Base-by-base conservation (phyloP, 2,888 invertebrate genomes). In the Calameuta pallipes region DNA sequence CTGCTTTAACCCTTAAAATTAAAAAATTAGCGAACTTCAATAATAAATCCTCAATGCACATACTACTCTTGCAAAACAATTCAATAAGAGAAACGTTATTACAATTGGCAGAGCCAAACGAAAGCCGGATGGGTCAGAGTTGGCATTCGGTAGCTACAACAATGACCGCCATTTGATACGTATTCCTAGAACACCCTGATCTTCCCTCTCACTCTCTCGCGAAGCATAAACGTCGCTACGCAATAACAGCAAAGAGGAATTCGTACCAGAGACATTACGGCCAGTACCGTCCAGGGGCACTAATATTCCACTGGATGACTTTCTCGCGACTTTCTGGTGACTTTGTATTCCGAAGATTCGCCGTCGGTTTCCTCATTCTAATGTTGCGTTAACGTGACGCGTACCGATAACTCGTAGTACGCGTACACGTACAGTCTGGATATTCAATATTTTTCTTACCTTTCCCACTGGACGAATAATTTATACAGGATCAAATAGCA, bases 241-340 rank as follows among this genome's bases (percentile, higher is more conserved):
- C 56, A 56, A 56, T 56, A 56, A 56, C 23, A 56, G 56, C 56
- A 56, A 56, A 56, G 56, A 56, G 56, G 56, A 56, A 56, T 56
- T 56, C 56, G 56, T 56, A 56, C 23, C 9, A 56, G 9, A 9
- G 56, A 56, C 56, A 56, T 56, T 23, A 56, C 56, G 23, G 56
- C 2, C 56, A 56, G 56, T 23, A 56, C 56, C 23, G 56, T 56
- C 56, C 23, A 56, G 56, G 56, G 56, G 56, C 56, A 56, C 56
- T 56, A 56, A 56, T 56, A 56, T 56, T 56, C 56, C 56, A 23
- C 9, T 56, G 56, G 56, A 56, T 56, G 76, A 87, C 88, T 88
- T 88, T 88, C 87, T 84, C 88, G 86, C 83, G 83, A 85, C 88
- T 89, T 88, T 89, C 89, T 87, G 87, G 83, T 83, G 84, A 86